Evolutionary conservation across 2,797 vertebrate species (phyloP), one percentile per base, ranked within the genome.

Genomic region (Erithacus rubecula): DNA sequence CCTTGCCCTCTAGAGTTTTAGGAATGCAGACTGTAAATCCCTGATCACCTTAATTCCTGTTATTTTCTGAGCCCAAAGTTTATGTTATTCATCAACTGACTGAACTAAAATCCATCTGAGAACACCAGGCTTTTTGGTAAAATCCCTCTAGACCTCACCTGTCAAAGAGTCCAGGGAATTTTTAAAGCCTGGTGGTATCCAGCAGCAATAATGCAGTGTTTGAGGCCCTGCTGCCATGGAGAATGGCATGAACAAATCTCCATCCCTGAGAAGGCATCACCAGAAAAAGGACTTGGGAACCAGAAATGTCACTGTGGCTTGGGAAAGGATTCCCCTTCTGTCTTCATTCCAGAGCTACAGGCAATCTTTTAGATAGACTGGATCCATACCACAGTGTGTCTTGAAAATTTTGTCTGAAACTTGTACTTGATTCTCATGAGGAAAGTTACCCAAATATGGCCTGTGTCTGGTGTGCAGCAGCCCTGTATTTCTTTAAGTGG

Each of bases 361-460:
- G 4, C 71, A 94, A 41, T 68, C 51, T 78, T 83, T 65, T 63
- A 68, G 65, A 83, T 76, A 88, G 82, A 64, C 69, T 91, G 80
- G 58, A 94, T 76, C 46, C n/a, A 30, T 83, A 80, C 85, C 90
- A 94, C 23, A 72, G 55, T 0, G 0, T 94, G 95, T 47, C 71
- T 95, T 69, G 59, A 87, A 59, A 58, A 52, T 67, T 88, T 69
- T 69, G 39, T 49, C 55, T 93, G 83, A 86, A 91, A 65, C 34
- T 86, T 65, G 43, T 55, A 32, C 36, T 89, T 93, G 36, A 86
- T 64, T 94, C 62, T 93, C 70, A 69, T 34, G 41, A 83, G 37
- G 30, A 79, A 94, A 91, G 12, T 89, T 83, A 94, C 89, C 90
- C 91, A 96, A 95, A 93, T 96, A 93, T 89, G 89, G 87, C n/a